phyloP scores from a whole-genome alignment of 2,113 vertebrate species.

The Acinonyx jubatus region DNA sequence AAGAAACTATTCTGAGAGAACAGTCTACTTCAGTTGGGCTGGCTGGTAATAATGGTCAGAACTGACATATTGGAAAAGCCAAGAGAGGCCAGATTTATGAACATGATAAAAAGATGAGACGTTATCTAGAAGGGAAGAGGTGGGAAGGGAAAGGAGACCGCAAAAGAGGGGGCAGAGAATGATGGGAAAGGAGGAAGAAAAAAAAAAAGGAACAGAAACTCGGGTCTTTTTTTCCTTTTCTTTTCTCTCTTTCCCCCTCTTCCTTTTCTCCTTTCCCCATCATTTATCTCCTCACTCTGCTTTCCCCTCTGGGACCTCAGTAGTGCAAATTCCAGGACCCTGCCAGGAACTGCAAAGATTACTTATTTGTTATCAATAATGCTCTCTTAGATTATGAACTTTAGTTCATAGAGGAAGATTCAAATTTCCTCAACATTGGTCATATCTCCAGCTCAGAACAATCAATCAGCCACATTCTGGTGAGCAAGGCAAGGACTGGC shows the following conservation, averaged over 20 bases:
- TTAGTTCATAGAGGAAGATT: not conserved
- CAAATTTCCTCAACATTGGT: not conserved
- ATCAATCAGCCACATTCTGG: not conserved
- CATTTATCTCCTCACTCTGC: not conserved
- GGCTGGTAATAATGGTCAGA: not conserved
- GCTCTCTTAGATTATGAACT: not conserved
- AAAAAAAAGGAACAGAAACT: not conserved
- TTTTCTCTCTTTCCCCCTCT: not conserved
- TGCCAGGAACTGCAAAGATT: not conserved
- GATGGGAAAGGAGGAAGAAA: not conserved
- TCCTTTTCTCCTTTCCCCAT: not conserved
- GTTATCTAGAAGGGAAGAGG: not conserved
- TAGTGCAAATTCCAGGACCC: not conserved
- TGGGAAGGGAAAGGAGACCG: not conserved
- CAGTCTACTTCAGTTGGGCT: not conserved
- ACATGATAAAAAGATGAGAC: not conserved
- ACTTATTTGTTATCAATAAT: not conserved
- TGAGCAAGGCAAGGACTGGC: not conserved
- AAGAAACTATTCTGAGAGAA: not conserved
- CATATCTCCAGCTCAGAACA: not conserved
- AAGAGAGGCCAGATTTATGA: not conserved
- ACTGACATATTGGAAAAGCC: not conserved
- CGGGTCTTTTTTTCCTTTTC: not conserved
- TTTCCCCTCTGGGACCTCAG: not conserved
- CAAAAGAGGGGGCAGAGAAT: not conserved